Evolutionary conservation across 2,888 invertebrate genomes (phyloP), one percentile per base, ranked within the genome.

Genomic region (Uropetala carovei): DNA sequence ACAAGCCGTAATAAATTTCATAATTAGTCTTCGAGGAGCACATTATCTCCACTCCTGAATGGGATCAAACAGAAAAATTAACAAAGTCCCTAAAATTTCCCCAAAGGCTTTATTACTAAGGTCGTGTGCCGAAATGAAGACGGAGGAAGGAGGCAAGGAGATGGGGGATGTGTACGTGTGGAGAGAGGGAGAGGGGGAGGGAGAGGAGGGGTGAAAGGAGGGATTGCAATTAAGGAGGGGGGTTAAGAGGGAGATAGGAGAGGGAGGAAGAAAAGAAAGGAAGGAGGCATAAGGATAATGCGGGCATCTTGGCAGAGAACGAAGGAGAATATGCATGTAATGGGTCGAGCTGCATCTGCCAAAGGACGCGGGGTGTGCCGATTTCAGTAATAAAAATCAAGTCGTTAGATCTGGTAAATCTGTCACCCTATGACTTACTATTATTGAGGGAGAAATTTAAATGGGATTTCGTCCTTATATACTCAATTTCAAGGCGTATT

Each of bases 31-130:
- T 93, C 92, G 92, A 93, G 93, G 93, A 92, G 64, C 60, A 60
- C 59, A 92, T 92, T 92, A 92, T 93, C 92, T 86, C 58, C 93
- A 89, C 92, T 92, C 89, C 91, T 93, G 93, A 92, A 93, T 93
- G 92, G 93, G 93, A 93, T 93, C 93, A 93, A 93, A 93, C 93
- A 93, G 93, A 93, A 93, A 93, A 93, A 93, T 93, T 93, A 93
- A 93, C 93, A 92, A 92, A 93, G 93, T 93, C 59, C 89, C 92
- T 92, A 93, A 93, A 93, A 93, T 93, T 93, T 93, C 93, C 93
- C 93, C 92, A 92, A 93, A 93, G 93, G 93, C 93, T 93, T 92
- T 92, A 92, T 93, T 92, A 92, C 92, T 93, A 93, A 93, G 60
- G 92, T 64, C 83, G 92, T 92, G 64, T 59, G 92, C 75, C 59